Conservation (phyloP, 2,113 vertebrate species). For the Suricata suricatta region DNA sequence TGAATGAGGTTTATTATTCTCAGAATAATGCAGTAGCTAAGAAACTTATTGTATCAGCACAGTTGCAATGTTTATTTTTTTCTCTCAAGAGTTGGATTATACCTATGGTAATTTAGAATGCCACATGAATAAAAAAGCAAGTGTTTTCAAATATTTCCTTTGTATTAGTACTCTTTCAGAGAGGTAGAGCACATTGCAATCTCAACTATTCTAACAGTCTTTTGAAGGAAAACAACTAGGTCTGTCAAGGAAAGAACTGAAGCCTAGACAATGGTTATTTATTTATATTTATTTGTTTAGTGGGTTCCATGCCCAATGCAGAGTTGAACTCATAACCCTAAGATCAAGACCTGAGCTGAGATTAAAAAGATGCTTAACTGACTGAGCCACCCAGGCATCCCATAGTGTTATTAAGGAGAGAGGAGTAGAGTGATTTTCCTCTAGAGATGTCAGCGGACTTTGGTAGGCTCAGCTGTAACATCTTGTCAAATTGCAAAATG, state of each 20-base stretch:
- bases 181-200: not conserved
- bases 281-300: no score
- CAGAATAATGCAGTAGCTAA: not conserved
- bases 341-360: no score
- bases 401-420: not conserved
- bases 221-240: slow-evolving; percentile 31
- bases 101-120: slow-evolving; percentile 46
- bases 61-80: not conserved
- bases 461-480: not conserved
- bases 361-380: no score
- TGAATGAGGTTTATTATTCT: not conserved
- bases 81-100: not conserved
- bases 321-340: no score
- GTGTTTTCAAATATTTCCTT: not conserved
- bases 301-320: no score
- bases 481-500: not conserved
- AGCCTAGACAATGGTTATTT: not conserved
- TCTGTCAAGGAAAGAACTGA: not conserved
- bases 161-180: not conserved
- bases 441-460: not conserved
- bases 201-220: not conserved
- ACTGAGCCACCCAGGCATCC: no score
- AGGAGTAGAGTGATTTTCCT: not conserved
- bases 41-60: not conserved
- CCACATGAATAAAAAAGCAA: slow-evolving; percentile 39